phyloP scores from a whole-genome alignment of 2,113 vertebrate genomes.

The Phrynosoma platyrhinos region DNA sequence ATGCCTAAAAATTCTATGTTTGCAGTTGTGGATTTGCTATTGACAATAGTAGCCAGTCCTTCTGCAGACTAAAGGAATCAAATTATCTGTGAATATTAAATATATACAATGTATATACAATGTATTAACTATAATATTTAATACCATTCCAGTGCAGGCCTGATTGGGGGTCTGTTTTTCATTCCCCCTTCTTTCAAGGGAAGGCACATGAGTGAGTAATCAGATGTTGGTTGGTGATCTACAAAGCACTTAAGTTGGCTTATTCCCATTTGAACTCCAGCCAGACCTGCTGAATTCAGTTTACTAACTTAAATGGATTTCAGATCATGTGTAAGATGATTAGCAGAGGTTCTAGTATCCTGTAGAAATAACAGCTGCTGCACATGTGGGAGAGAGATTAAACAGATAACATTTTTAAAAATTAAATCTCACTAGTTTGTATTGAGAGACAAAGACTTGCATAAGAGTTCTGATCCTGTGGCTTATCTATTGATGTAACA shows the following conservation, averaged over 20 bases:
- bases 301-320: constrained; percentile 24
- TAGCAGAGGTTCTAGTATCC: constrained; percentile 6
- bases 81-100: background rate
- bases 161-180: background rate
- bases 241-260: constrained; percentile 16
- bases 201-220: background rate
- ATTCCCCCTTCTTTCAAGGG: background rate
- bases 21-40: background rate
- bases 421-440: constrained; percentile 10
- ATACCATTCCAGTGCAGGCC: background rate
- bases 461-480: background rate
- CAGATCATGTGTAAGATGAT: background rate
- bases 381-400: background rate
- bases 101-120: background rate
- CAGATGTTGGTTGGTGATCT: constrained; percentile 5
- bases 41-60: background rate
- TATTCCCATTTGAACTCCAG: constrained; percentile 13
- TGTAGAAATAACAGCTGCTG: constrained; percentile 24
- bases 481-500: background rate
- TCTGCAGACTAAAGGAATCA: background rate
- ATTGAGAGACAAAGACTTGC: background rate
- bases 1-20: background rate
- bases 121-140: background rate
- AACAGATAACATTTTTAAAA: background rate
- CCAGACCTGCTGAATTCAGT: constrained; percentile 22